Percentiles rank a stretch among this genome's conserved stretches.
Conservation (phyloP, 2,113 vertebrate species). For the Caracal caracal region DNA sequence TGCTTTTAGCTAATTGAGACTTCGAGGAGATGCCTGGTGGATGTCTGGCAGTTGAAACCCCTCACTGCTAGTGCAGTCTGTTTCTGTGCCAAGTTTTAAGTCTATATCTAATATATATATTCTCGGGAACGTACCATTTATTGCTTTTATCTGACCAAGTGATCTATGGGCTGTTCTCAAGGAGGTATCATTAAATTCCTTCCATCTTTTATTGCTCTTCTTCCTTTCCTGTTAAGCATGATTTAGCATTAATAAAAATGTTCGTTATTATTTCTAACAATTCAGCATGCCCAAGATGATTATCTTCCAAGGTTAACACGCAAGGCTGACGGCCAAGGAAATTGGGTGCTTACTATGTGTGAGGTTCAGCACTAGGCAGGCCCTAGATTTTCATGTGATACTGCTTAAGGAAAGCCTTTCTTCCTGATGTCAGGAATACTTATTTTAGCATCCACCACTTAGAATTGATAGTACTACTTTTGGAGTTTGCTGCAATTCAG, state of each 20-base stretch:
- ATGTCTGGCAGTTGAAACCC: neutral
- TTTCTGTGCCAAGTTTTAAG: neutral
- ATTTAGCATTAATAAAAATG: neutral
- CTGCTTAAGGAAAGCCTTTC: neutral
- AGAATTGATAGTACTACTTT: neutral
- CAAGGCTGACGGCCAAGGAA: neutral
- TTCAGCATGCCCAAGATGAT: neutral
- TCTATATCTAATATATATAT: neutral
- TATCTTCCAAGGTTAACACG: constrained; percentile 21
- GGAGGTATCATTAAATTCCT: neutral
- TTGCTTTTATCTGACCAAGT: neutral
- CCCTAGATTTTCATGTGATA: neutral
- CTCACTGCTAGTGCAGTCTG: neutral
- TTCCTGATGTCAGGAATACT: neutral
- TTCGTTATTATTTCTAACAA: constrained; percentile 8
- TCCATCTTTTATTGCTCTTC: neutral
- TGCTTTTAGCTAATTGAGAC: constrained; percentile 22
- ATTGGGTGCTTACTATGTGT: neutral
- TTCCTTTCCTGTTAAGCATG: neutral
- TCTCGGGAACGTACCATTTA: neutral
- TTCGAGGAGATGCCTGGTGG: neutral
- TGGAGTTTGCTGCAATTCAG: neutral
- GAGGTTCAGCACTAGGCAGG: neutral
- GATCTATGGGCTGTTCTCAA: neutral
- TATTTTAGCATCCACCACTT: neutral